Evolutionary conservation across 2,888 invertebrate species (phyloP), one percentile per base, ranked within the genome.

Genomic region (Lepidonotus clava): DNA sequence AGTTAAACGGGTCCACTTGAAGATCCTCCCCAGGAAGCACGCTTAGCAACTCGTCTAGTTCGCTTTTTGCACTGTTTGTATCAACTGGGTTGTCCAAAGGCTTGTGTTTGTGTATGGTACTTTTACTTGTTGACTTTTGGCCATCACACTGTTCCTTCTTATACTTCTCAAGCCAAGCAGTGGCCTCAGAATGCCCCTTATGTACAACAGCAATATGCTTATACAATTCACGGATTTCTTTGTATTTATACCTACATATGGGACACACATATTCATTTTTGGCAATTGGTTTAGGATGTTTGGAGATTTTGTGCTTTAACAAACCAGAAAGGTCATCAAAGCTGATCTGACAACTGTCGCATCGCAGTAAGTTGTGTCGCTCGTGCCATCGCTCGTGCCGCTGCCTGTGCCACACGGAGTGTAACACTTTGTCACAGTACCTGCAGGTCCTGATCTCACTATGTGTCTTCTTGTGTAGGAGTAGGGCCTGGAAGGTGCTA

Each of bases 351-450:
- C 76, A 76, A 24, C 36, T 76, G 18, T 2, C 40, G 28, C 76
- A 76, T 36, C 18, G 21, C 4, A 76, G 18, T 14, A 40, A 36
- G 2, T 36, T n/a, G 38, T 40, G 4, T 5, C 38, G 21, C 40
- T 76, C 76, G 24, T 76, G 76, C 76, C 76, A 76, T 76, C 28
- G 34, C 38, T 76, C 76, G 38, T 76, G 76, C 40, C 36, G 14
- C 21, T 40, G 1, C 18, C 21, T 36, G 6, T 76, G 38, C 38
- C 36, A 40, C 24, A 24, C 36, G 6, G 76, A 76, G 1, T n/a
- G 21, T 24, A 34, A n/a, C 21, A 40, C 40, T 38, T 76, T 76
- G 18, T 76, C 76, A 76, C 76, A 76, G 38, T 76, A 76, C 18
- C 40, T 76, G 38, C 76, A 76, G 34, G 76, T 76, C 5, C 21